phyloP scores from a whole-genome alignment of 2,888 invertebrate genomes.

The Leistus spinibarbis region DNA sequence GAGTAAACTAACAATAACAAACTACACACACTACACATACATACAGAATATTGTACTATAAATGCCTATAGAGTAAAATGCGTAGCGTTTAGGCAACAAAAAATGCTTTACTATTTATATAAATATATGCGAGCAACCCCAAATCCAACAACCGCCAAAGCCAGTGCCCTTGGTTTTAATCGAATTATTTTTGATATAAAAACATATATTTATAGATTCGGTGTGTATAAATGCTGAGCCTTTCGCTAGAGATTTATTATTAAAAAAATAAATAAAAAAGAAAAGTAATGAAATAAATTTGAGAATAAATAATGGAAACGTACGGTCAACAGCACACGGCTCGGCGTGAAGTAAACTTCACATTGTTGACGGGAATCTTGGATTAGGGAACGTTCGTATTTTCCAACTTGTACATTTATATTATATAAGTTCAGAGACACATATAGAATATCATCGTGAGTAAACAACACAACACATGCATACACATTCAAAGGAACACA shows the following conservation, averaged over 20 bases:
- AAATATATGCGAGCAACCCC: neutral
- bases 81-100: neutral
- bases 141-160: neutral
- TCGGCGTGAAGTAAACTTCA: neutral
- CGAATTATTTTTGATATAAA: conserved; percentile 40
- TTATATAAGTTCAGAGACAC: too few relatives aligned
- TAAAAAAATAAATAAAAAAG: too few relatives aligned
- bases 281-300: neutral
- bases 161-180: conserved; percentile 36
- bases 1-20: conserved; percentile 1
- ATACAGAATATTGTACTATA: neutral
- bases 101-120: neutral
- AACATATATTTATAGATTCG: conserved; percentile 39
- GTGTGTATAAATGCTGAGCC: conserved; percentile 27
- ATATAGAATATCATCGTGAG: neutral
- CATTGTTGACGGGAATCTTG: neutral
- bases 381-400: neutral
- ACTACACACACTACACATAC: conserved; percentile 20
- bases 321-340: neutral
- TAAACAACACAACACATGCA: neutral
- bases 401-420: neutral
- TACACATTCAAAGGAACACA: neutral
- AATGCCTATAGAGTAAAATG: neutral
- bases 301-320: neutral
- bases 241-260: neutral